Conservation (phyloP, 2,888 invertebrate genomes). For the Nemotelus nigrinus region DNA sequence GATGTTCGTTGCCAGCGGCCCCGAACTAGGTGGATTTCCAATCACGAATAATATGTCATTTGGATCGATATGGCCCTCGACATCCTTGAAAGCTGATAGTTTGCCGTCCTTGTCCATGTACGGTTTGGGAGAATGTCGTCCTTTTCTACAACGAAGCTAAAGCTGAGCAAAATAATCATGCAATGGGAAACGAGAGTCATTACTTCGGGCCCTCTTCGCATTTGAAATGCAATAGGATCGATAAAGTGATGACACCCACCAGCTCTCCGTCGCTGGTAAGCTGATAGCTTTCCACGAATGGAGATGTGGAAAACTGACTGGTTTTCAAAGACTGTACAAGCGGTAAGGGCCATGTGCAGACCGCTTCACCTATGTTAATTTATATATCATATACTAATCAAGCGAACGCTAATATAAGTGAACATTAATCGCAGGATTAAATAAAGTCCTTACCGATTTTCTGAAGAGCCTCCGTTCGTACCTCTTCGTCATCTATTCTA, state of each 20-base stretch:
- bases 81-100: slow-evolving; percentile 34
- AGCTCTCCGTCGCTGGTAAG: slow-evolving; percentile 11
- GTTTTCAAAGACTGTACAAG: slow-evolving; percentile 15
- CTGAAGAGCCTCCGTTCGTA: neutral
- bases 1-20: neutral
- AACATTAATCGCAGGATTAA: no score
- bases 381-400: no score
- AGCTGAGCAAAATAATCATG: neutral
- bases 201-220: slow-evolving; percentile 9
- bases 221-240: slow-evolving; percentile 33
- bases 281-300: slow-evolving; percentile 32
- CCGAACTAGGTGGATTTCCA: slow-evolving; percentile 35
- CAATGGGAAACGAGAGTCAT: neutral
- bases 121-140: neutral
- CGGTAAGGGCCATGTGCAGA: slow-evolving; percentile 37
- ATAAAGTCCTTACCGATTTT: slow-evolving; percentile 1
- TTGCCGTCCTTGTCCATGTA: slow-evolving; percentile 37
- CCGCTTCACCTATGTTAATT: slow-evolving; percentile 42
- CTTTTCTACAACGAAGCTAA: neutral
- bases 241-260: slow-evolving; percentile 36
- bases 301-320: slow-evolving; percentile 21
- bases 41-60: slow-evolving; percentile 48
- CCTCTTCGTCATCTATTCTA: neutral
- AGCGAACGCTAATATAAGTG: no score
- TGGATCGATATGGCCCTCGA: slow-evolving; percentile 41